Evolutionary conservation across 2,113 vertebrate genomes (phyloP).

Genomic region (Hypanus sabinus): DNA sequence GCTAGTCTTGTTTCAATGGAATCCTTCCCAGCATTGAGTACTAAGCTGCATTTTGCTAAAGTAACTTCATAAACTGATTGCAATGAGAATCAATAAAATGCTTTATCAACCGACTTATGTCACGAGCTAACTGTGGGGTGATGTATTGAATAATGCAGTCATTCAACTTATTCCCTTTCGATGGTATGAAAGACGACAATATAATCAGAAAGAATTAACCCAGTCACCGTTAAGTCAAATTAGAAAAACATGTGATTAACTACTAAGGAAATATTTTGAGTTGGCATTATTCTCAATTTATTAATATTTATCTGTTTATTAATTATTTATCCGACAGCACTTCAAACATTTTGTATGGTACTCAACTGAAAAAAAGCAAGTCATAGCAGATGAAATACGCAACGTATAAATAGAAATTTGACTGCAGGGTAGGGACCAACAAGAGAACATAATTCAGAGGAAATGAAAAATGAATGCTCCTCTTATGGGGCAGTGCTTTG

Average conservation of each 20-base stretch:
- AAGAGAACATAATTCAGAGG: not conserved
- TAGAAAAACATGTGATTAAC: not conserved
- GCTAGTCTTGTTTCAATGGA: not conserved
- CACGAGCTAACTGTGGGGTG: too few species aligned
- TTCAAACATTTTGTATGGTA: not conserved
- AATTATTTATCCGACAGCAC: conserved; percentile 4
- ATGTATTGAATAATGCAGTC: not conserved
- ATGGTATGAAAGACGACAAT: too few species aligned
- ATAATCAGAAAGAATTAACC: not conserved
- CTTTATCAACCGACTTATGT: not conserved
- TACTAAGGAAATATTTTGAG: conserved; percentile 4
- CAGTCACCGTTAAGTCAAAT: not conserved
- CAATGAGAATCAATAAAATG: not conserved
- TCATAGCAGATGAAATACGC: not conserved
- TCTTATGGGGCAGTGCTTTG: not conserved
- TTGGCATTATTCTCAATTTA: not conserved
- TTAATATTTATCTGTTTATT: conserved; percentile 15
- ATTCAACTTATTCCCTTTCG: not conserved
- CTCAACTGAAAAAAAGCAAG: conserved; percentile 9
- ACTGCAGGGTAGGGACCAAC: not conserved
- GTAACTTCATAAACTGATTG: not conserved
- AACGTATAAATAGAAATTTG: not conserved
- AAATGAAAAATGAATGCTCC: not conserved
- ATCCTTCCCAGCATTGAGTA: not conserved
- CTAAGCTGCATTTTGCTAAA: not conserved